phyloP scores from a whole-genome alignment of 1,140 invertebrate genomes.

The Aphidius ervi region DNA sequence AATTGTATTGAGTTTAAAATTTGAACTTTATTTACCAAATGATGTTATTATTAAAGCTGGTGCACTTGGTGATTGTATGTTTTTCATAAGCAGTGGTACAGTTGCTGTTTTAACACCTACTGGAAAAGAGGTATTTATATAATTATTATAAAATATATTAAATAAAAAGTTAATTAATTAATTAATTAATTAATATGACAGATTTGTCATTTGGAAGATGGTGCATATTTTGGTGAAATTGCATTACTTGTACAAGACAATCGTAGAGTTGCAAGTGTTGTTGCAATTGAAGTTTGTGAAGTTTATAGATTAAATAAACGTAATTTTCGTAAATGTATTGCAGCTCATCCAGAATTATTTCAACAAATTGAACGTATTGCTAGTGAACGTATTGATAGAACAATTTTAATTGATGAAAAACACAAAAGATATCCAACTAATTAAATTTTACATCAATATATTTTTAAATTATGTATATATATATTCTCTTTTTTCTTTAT shows the following conservation, averaged over 20 bases:
- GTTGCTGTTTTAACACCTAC: constrained; percentile 58
- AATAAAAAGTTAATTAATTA: constrained; percentile 7
- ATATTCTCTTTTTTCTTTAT: too few relatives aligned
- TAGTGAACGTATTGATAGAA: constrained; percentile 39
- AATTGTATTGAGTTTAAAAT: constrained; percentile 39
- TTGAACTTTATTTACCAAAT: constrained; percentile 44
- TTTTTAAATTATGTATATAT: too few relatives aligned
- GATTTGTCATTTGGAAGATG: constrained; percentile 56
- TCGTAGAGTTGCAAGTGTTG: constrained; percentile 43
- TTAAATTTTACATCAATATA: too few relatives aligned
- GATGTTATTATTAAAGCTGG: constrained; percentile 55
- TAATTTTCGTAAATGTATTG: constrained; percentile 52
- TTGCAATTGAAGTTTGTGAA: constrained; percentile 45
- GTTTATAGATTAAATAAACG: constrained; percentile 47
- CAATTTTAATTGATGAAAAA: constrained; percentile 40
- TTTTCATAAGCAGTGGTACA: constrained; percentile 57
- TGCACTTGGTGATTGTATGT: constrained; percentile 58
- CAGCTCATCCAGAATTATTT: constrained; percentile 37
- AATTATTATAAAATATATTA: constrained; percentile 16
- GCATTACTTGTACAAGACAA: constrained; percentile 47
- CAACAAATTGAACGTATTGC: constrained; percentile 42
- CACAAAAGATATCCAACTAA: constrained; percentile 31
- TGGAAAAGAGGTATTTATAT: constrained; percentile 55
- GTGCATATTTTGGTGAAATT: constrained; percentile 55
- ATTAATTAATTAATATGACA: constrained; percentile 24